Conservation (phyloP, 1,140 invertebrate genomes). For the Babylonia areolata region DNA sequence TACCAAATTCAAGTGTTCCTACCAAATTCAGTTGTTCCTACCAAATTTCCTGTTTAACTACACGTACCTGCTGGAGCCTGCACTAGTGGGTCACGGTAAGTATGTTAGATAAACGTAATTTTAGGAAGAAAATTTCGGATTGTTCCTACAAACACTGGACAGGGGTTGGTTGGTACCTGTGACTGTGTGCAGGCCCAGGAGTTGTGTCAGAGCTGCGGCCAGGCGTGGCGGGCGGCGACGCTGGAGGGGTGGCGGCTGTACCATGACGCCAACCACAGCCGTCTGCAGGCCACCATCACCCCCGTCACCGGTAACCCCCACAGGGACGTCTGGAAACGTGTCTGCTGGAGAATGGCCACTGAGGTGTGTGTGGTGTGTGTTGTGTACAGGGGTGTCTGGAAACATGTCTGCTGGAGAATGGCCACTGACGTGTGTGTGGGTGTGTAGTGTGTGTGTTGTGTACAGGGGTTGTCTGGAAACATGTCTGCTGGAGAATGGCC, state of each 20-base stretch:
- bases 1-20: too few species aligned
- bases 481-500: too few species aligned
- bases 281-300: conserved; percentile 70
- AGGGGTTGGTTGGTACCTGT: background rate
- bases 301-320: conserved; percentile 89
- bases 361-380: too few species aligned
- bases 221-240: conserved; percentile 91
- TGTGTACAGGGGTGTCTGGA: conserved; percentile 97
- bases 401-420: conserved; percentile 87
- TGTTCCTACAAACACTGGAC: too few species aligned
- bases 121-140: too few species aligned
- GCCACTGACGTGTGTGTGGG: conserved; percentile 81
- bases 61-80: too few species aligned
- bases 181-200: conserved; percentile 81
- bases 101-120: too few species aligned
- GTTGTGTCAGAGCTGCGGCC: conserved; percentile 86
- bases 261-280: conserved; percentile 84
- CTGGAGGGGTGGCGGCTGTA: conserved; percentile 92
- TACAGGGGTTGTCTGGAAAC: too few species aligned
- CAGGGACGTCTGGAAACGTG: conserved; percentile 93
- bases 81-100: too few species aligned
- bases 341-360: conserved; percentile 85
- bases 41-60: too few species aligned
- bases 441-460: too few species aligned
- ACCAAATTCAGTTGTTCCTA: too few species aligned